A percentile compares a stretch with the other conserved stretches of the same genome.
These are phyloP conservation scores for Triplophysa bombifrons DNA, from an alignment of 2,797 vertebrate genomes.

Conservation along the genomic window DNA sequence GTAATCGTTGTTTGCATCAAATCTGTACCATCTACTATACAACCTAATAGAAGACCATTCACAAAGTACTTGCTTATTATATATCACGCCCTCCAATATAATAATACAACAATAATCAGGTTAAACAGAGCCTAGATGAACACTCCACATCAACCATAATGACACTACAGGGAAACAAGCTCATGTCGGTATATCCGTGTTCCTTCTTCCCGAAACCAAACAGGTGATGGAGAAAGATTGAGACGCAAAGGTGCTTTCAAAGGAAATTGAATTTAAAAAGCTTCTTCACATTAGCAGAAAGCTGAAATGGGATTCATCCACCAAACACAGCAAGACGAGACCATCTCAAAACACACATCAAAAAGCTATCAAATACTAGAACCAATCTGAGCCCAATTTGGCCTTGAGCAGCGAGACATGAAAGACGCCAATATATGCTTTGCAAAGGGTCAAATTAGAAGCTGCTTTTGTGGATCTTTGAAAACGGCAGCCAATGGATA, in stretches of 20 bases:
- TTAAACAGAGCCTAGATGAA: not conserved
- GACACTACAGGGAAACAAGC: not conserved
- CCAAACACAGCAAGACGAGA: slow-evolving; percentile 3
- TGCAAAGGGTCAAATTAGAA: slow-evolving; percentile 17
- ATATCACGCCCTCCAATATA: too few relatives aligned
- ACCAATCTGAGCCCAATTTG: not conserved
- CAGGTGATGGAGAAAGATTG: slow-evolving; percentile 28
- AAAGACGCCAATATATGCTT: slow-evolving; percentile 10
- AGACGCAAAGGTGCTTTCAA: slow-evolving; percentile 42
- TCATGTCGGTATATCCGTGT: not conserved
- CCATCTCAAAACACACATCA: slow-evolving; percentile 19
- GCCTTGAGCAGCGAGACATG: not conserved
- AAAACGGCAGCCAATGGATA: slow-evolving; percentile 5
- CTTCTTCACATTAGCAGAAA: slow-evolving; percentile 35
- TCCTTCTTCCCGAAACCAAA: slow-evolving; percentile 13
- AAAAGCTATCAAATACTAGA: slow-evolving; percentile 10
- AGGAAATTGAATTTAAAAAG: slow-evolving; percentile 58
- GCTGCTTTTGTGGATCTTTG: slow-evolving; percentile 4
- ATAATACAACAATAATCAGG: too few relatives aligned
- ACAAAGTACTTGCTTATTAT: too few relatives aligned
- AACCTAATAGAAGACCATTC: too few relatives aligned
- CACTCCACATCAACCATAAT: not conserved
- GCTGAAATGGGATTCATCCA: slow-evolving; percentile 7
- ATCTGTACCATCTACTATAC: too few relatives aligned
- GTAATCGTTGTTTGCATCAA: too few relatives aligned